These are phyloP conservation scores for Thera obeliscata DNA, from an alignment of 2,888 invertebrate genomes.

Conservation along the genomic window DNA sequence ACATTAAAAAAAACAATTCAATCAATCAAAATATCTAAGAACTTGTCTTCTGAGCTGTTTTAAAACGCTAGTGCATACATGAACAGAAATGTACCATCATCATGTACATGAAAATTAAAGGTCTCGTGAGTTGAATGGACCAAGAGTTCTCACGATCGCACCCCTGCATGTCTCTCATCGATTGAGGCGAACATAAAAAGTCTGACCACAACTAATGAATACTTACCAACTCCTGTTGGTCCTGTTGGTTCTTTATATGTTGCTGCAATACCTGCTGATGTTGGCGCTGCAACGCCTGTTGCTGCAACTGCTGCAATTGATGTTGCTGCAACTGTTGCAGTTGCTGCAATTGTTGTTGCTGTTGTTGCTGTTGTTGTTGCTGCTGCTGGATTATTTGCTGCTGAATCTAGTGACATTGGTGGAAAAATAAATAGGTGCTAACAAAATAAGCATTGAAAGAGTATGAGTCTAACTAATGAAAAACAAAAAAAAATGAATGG, in stretches of 20 bases:
- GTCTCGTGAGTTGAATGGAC: neutral
- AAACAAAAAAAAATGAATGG: neutral
- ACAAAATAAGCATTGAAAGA: neutral
- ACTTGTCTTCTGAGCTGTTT: no score
- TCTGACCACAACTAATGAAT: neutral
- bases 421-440: neutral
- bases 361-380: constrained; percentile 60
- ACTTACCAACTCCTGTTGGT: constrained; percentile 76
- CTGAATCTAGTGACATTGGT: constrained; percentile 59
- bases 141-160: neutral
- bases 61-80: neutral
- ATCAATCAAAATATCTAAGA: no score
- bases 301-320: constrained; percentile 62
- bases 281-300: constrained; percentile 70
- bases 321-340: constrained; percentile 66
- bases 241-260: constrained; percentile 84
- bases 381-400: constrained; percentile 78
- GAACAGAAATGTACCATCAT: neutral
- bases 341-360: constrained; percentile 64
- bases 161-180: neutral
- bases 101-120: neutral
- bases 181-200: neutral
- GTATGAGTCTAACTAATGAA: neutral
- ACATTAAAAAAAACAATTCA: no score
- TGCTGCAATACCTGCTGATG: constrained; percentile 83